Evolutionary conservation across 2,797 vertebrate species (phyloP).

Genomic region (Cirrhinus molitorella): DNA sequence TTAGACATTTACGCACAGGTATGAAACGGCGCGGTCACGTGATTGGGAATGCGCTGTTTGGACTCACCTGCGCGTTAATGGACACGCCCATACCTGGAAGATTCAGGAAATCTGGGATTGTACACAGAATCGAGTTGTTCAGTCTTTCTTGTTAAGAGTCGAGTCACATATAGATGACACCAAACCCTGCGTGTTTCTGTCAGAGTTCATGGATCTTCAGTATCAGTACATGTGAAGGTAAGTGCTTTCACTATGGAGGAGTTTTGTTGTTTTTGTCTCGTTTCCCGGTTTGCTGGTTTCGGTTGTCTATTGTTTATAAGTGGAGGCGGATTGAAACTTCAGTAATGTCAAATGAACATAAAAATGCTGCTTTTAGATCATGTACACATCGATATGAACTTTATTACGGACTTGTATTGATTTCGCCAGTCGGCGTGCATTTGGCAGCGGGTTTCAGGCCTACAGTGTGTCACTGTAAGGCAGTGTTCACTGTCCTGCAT

Average conservation of each 20-base stretch:
- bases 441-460: background rate
- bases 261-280: background rate
- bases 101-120: constrained; percentile 73
- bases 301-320: constrained; percentile 34
- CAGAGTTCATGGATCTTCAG: background rate
- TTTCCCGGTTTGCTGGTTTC: constrained; percentile 38
- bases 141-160: background rate
- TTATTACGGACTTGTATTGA: background rate
- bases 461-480: background rate
- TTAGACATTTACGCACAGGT: background rate
- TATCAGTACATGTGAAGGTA: constrained; percentile 10
- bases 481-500: background rate
- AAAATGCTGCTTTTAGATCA: background rate
- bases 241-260: background rate
- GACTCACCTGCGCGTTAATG: constrained; percentile 70
- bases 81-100: constrained; percentile 79
- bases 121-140: background rate
- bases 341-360: background rate
- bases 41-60: background rate
- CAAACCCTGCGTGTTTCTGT: background rate
- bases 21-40: constrained; percentile 52
- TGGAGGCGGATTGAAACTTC: background rate
- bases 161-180: background rate
- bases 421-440: background rate
- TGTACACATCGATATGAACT: background rate